A percentile compares a stretch with the other conserved stretches of the same genome.
These are phyloP conservation scores for Ginglymostoma cirratum DNA, from an alignment of 2,113 vertebrate genomes.

Conservation along the genomic window DNA sequence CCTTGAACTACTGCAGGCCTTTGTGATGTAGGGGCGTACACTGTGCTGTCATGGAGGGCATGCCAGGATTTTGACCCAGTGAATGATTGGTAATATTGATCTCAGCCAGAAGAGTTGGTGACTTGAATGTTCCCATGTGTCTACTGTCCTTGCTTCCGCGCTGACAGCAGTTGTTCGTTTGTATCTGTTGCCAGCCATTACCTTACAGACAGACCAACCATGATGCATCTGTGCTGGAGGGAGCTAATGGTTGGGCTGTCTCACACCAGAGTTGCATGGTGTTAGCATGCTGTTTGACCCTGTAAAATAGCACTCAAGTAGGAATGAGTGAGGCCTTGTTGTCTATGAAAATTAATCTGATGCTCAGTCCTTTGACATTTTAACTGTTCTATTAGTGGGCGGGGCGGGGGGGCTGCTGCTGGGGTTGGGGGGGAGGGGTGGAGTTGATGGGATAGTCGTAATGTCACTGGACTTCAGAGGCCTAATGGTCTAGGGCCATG, in stretches of 20 bases:
- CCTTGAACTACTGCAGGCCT: neutral
- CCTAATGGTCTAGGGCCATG: too few relatives aligned
- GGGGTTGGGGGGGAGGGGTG: too few relatives aligned
- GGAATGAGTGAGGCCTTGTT: neutral
- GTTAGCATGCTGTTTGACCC: neutral
- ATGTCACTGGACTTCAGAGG: too few relatives aligned
- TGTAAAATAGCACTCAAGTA: neutral
- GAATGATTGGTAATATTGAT: neutral
- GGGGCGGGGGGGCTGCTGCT: too few relatives aligned
- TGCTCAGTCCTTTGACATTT: neutral
- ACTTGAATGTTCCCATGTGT: neutral
- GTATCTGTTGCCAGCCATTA: too few relatives aligned
- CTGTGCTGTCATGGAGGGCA: neutral
- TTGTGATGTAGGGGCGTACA: neutral
- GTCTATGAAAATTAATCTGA: neutral
- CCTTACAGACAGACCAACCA: too few relatives aligned
- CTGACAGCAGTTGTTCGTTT: too few relatives aligned
- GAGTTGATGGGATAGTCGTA: too few relatives aligned
- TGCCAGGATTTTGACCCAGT: neutral
- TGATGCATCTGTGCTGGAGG: too few relatives aligned
- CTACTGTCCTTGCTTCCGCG: neutral
- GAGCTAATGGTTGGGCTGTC: too few relatives aligned
- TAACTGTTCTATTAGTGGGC: neutral
- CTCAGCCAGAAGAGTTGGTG: neutral
- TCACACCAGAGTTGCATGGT: neutral